Percentiles rank a stretch among this genome's conserved stretches.
Evolutionary conservation across 2,888 invertebrate species (phyloP).

Genomic region (Drosophila diplacantha): DNA sequence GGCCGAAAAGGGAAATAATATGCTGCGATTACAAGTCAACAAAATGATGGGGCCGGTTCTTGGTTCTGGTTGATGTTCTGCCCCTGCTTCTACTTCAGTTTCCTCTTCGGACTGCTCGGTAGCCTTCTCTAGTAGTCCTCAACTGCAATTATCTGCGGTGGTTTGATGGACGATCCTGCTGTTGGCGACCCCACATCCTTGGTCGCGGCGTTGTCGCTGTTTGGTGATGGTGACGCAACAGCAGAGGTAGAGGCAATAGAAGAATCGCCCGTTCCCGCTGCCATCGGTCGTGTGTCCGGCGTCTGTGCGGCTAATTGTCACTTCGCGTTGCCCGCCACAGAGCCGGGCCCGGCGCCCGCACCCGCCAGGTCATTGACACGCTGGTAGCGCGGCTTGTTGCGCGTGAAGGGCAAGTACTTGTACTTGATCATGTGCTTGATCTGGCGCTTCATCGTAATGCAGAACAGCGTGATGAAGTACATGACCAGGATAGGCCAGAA

Average conservation of each 20-base stretch:
- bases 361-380: slow-evolving; percentile 78
- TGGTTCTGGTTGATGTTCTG: slow-evolving; percentile 23
- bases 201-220: slow-evolving; percentile 60
- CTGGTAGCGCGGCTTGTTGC: slow-evolving; percentile 97
- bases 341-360: slow-evolving; percentile 26
- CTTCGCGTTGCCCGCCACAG: slow-evolving; percentile 70
- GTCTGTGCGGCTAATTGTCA: slow-evolving; percentile 80
- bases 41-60: slow-evolving; percentile 31
- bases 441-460: slow-evolving; percentile 99
- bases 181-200: slow-evolving; percentile 49
- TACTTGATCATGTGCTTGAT: slow-evolving; percentile 99
- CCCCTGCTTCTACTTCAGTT: slow-evolving; percentile 20
- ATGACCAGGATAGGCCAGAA: slow-evolving; percentile 99
- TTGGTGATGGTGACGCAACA: slow-evolving; percentile 51
- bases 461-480: slow-evolving; percentile 99
- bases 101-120: slow-evolving; percentile 24
- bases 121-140: slow-evolving; percentile 69
- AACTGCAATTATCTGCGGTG: slow-evolving; percentile 77
- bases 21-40: slow-evolving; percentile 9
- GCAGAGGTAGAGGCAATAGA: slow-evolving; percentile 29
- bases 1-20: slow-evolving; percentile 44
- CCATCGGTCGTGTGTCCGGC: slow-evolving; percentile 65
- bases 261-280: slow-evolving; percentile 50
- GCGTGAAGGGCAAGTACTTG: slow-evolving; percentile 98
- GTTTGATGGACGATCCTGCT: slow-evolving; percentile 67